phyloP scores from a whole-genome alignment of 2,888 invertebrate genomes.

The Ectropis crepuscularia region DNA sequence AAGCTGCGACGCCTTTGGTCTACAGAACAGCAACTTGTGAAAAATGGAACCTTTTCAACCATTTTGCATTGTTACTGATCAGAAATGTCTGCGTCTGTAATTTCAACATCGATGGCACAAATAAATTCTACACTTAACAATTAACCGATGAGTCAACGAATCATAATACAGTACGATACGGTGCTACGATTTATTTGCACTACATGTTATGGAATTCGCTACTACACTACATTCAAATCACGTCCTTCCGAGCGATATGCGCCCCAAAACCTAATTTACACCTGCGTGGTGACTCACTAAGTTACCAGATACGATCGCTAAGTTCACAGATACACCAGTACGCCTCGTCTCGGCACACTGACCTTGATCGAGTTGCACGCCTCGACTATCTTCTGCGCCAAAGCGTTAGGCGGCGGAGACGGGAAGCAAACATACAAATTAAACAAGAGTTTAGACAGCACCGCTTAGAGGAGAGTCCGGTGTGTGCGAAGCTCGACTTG shows the following conservation, averaged over 20 bases:
- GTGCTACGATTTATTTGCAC: not conserved
- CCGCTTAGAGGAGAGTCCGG: conserved; percentile 34
- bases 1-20: no score
- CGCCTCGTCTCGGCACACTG: conserved; percentile 62
- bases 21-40: no score
- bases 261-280: conserved; percentile 46
- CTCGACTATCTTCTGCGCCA: conserved; percentile 95
- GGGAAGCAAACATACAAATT: conserved; percentile 69
- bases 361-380: conserved; percentile 97
- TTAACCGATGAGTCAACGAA: conserved; percentile 2
- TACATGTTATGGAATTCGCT: conserved; percentile 6
- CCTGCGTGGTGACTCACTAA: conserved; percentile 44
- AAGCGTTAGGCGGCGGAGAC: conserved; percentile 72
- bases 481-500: conserved; percentile 25
- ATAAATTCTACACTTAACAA: not conserved
- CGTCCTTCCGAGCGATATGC: conserved; percentile 46
- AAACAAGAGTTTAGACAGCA: conserved; percentile 53
- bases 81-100: no score
- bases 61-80: no score
- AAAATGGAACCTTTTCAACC: no score
- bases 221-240: conserved; percentile 19
- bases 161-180: not conserved
- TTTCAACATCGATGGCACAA: no score
- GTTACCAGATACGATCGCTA: conserved; percentile 36
- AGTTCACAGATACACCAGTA: conserved; percentile 39